Percentiles rank a stretch among this genome's conserved stretches.
Evolutionary conservation across 2,113 vertebrate species (phyloP).

Genomic region (Rana temporaria): DNA sequence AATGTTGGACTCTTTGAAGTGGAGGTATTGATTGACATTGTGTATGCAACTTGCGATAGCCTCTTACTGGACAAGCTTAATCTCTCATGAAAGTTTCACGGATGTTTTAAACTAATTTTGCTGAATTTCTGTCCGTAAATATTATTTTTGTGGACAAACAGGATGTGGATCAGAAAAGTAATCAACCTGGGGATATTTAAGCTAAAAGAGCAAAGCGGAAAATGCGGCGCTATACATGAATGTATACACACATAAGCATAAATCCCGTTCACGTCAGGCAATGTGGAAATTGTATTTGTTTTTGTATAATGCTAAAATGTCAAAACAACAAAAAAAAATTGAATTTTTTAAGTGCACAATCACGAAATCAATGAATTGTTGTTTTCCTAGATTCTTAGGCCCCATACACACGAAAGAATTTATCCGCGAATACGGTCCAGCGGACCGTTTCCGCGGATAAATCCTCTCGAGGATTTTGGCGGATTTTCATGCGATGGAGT

Average conservation of each 20-base stretch:
- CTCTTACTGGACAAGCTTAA: constrained; percentile 8
- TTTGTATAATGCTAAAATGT: too few relatives aligned
- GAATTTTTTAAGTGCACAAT: too few relatives aligned
- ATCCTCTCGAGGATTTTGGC: too few relatives aligned
- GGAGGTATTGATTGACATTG: constrained; percentile 19
- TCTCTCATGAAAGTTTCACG: constrained; percentile 20
- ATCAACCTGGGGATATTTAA: not conserved
- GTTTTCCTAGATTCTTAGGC: too few relatives aligned
- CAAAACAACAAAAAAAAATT: too few relatives aligned
- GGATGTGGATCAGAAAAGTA: constrained; percentile 16
- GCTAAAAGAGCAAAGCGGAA: not conserved
- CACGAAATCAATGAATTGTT: too few relatives aligned
- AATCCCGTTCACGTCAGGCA: not conserved
- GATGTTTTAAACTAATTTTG: constrained; percentile 7
- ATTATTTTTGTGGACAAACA: constrained; percentile 16
- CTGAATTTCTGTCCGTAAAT: constrained; percentile 19
- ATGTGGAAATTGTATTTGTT: not conserved
- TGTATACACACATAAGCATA: not conserved
- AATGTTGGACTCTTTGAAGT: constrained; percentile 20
- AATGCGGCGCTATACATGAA: not conserved
- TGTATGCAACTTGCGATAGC: constrained; percentile 14
- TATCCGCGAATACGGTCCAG: too few relatives aligned
- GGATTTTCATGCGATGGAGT: too few relatives aligned
- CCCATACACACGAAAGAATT: too few relatives aligned
- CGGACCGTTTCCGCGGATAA: too few relatives aligned